A percentile compares a stretch with the other conserved stretches of the same genome.
These are phyloP conservation scores for Acanthisitta chloris DNA, from an alignment of 2,113 vertebrate species.

Conservation along the genomic window DNA sequence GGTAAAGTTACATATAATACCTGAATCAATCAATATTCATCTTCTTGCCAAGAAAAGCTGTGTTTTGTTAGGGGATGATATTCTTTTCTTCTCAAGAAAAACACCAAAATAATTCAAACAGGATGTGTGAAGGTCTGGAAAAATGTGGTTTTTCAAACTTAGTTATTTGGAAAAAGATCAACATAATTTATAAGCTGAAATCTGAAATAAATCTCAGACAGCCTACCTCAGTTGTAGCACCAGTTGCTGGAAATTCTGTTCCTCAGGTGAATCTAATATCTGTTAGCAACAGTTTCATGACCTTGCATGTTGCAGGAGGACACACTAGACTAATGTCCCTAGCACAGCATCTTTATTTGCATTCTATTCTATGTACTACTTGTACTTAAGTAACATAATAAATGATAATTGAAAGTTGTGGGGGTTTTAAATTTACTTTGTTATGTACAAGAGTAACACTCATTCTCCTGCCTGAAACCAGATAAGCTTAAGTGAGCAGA, in stretches of 20 bases:
- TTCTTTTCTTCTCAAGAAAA: not conserved
- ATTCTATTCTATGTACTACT: not conserved
- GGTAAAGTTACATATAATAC: not conserved
- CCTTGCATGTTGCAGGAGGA: not conserved
- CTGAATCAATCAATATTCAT: not conserved
- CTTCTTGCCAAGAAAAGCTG: not conserved
- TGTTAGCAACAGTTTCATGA: not conserved
- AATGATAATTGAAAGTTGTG: not conserved
- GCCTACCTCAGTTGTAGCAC: accelerated
- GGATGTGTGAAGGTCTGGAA: not conserved
- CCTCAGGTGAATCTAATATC: not conserved
- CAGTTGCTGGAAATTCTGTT: not conserved
- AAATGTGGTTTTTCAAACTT: not conserved
- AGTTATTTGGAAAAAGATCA: not conserved
- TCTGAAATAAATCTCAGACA: not conserved
- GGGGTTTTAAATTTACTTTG: not conserved
- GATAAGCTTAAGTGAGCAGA: not conserved
- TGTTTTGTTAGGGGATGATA: not conserved
- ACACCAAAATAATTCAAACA: not conserved
- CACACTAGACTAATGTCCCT: not conserved
- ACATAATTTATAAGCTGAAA: not conserved
- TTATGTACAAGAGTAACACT: not conserved
- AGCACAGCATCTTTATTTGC: not conserved
- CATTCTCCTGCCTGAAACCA: not conserved
- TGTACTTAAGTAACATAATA: not conserved